phyloP scores from a whole-genome alignment of 2,888 invertebrate species.

The Erebia aethiops region DNA sequence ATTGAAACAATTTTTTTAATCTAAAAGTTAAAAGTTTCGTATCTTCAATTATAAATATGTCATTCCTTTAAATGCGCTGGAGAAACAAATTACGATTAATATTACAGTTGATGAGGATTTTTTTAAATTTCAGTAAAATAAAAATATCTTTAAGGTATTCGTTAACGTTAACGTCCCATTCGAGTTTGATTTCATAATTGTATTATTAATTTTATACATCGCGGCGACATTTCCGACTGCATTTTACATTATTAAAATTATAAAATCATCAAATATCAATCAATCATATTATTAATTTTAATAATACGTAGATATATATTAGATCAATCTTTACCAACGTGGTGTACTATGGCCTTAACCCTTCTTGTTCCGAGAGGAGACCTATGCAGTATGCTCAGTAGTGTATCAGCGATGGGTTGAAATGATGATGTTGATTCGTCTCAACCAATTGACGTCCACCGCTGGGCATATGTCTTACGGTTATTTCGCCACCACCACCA shows the following conservation, averaged over 20 bases:
- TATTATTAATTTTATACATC: conserved; percentile 44
- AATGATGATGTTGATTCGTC: too few relatives aligned
- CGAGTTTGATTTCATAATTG: conserved; percentile 36
- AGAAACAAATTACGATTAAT: conserved; percentile 22
- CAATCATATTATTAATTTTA: too few relatives aligned
- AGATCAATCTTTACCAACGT: background rate
- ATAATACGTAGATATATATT: too few relatives aligned
- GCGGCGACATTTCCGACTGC: conserved; percentile 73
- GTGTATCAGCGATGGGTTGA: too few relatives aligned
- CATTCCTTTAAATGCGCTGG: conserved; percentile 23
- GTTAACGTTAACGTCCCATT: conserved; percentile 37
- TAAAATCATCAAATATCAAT: too few relatives aligned
- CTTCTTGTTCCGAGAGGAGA: background rate
- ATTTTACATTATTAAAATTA: conserved; percentile 66
- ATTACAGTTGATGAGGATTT: conserved; percentile 25
- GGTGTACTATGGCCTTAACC: too few relatives aligned
- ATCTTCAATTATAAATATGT: background rate
- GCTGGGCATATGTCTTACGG: too few relatives aligned
- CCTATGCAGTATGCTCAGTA: background rate
- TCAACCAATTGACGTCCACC: too few relatives aligned
- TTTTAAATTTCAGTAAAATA: conserved; percentile 31
- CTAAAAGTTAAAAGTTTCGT: background rate
- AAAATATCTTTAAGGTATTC: conserved; percentile 28
- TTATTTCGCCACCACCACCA: too few relatives aligned
- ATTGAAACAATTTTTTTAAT: background rate